Percentiles rank a stretch among this genome's conserved stretches.
Conservation (phyloP, 2,113 vertebrate species). For the Isurus oxyrinchus region DNA sequence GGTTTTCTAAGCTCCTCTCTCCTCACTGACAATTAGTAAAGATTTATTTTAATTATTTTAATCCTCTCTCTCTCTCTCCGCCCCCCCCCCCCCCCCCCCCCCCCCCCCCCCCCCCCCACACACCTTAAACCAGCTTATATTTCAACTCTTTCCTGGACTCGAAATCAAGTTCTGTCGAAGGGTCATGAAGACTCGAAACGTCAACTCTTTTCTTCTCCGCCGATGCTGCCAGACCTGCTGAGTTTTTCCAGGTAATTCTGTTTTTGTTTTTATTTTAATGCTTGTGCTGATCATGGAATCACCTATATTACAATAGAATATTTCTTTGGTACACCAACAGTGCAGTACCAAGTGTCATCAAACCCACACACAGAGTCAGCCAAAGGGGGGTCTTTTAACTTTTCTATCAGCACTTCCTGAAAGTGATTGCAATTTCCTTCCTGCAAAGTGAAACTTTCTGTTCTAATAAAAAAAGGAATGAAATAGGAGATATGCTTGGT, state of each 20-base stretch:
- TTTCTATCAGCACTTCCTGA: constrained; percentile 4
- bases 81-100: no score
- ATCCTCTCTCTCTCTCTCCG: no score
- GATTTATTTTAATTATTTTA: neutral
- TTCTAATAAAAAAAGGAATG: neutral
- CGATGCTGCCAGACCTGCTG: no score
- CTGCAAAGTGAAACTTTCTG: constrained; percentile 41
- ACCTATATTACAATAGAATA: neutral
- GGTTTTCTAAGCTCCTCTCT: neutral
- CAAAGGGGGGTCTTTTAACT: neutral
- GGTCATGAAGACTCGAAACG: no score
- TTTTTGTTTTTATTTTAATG: neutral
- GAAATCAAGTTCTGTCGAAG: no score
- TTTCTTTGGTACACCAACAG: neutral
- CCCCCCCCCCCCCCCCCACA: no score
- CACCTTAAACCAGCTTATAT: no score
- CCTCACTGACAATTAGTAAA: neutral
- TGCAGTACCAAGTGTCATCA: no score
- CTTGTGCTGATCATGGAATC: neutral
- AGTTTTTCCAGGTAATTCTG: no score
- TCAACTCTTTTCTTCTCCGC: no score
- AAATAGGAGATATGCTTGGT: neutral
- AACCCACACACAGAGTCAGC: no score
- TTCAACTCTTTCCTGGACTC: no score
- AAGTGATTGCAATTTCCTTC: constrained; percentile 43